Conservation (phyloP, 2,797 vertebrate genomes). For the Acrocephalus scirpaceus region DNA sequence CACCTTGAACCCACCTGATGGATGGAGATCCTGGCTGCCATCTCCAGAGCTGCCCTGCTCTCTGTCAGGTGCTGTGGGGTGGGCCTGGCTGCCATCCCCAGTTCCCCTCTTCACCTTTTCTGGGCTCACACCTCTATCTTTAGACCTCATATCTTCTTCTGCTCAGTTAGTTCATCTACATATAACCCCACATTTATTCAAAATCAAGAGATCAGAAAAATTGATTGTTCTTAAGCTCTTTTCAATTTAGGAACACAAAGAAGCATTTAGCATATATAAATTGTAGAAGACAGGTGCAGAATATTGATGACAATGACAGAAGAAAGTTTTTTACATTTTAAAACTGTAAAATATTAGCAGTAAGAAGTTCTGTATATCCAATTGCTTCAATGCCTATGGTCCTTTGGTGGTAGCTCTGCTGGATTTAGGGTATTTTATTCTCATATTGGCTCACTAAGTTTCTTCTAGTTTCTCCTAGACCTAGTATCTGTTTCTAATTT, state of each 20-base stretch:
- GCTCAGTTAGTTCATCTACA: not conserved
- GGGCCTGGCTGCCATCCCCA: not conserved
- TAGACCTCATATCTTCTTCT: not conserved
- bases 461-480: not conserved
- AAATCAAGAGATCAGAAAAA: not conserved
- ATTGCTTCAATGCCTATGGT: conserved; percentile 5
- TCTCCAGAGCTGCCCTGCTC: not conserved
- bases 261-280: not conserved
- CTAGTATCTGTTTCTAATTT: not conserved
- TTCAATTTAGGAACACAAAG: not conserved
- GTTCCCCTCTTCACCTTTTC: not conserved
- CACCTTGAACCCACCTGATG: rapidly evolving
- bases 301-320: not conserved
- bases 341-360: not conserved
- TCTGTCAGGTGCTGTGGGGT: not conserved
- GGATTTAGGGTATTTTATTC: not conserved
- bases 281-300: not conserved
- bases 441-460: not conserved
- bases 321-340: not conserved
- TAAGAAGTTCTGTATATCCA: not conserved
- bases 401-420: not conserved
- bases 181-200: not conserved
- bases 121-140: not conserved
- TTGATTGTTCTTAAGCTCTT: not conserved
- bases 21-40: rapidly evolving